These are phyloP conservation scores for Ericerus pela DNA, from an alignment of 1,140 invertebrate species.

Conservation along the genomic window DNA sequence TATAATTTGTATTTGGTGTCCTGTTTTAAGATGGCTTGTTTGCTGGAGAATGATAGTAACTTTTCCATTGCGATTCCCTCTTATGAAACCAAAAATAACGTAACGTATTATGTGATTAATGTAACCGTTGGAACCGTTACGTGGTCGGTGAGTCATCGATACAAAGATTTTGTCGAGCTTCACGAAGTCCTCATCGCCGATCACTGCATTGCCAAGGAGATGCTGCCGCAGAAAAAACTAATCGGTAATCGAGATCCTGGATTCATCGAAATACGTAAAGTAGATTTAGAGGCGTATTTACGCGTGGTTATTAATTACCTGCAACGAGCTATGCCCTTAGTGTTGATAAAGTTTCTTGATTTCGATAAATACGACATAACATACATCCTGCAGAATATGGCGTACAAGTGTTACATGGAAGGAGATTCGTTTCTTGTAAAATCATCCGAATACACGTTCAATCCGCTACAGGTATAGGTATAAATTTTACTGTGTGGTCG, in stretches of 20 bases:
- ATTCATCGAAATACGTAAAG: constrained; percentile 70
- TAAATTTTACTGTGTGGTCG: not conserved
- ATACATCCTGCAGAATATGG: constrained; percentile 61
- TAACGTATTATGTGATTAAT: constrained; percentile 52
- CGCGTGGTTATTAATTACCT: constrained; percentile 57
- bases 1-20: not conserved
- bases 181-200: constrained; percentile 65
- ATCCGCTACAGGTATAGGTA: constrained; percentile 49
- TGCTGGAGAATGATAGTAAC: constrained; percentile 38
- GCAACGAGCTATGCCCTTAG: constrained; percentile 53
- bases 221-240: constrained; percentile 81
- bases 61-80: constrained; percentile 46
- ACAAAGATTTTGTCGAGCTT: constrained; percentile 75
- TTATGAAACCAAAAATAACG: constrained; percentile 36
- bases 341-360: constrained; percentile 60
- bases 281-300: constrained; percentile 64
- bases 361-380: constrained; percentile 70
- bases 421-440: constrained; percentile 46
- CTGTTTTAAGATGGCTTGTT: constrained; percentile 40
- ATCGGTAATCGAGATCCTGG: constrained; percentile 60
- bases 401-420: constrained; percentile 50
- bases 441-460: constrained; percentile 45
- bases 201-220: constrained; percentile 62
- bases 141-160: constrained; percentile 71
- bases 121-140: constrained; percentile 49